Conservation (phyloP, 2,797 vertebrate genomes). For the Cryptoblepharus egeriae region DNA sequence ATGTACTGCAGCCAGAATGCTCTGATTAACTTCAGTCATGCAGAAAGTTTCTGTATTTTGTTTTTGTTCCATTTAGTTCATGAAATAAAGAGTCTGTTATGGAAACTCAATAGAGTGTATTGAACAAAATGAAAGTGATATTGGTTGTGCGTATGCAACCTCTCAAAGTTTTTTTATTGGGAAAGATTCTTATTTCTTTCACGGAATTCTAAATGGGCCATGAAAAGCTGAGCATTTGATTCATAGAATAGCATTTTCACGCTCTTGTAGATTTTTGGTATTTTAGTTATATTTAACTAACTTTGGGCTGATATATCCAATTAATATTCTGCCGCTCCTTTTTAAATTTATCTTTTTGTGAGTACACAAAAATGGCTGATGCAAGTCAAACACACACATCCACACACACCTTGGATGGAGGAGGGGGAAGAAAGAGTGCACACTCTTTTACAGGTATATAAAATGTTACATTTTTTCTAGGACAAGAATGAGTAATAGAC, state of each 20-base stretch:
- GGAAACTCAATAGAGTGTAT: background rate
- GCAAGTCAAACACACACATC: no score
- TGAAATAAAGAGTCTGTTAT: conserved; percentile 19
- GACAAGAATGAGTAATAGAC: background rate
- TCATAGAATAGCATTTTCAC: background rate
- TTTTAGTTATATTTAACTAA: background rate
- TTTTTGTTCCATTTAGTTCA: conserved; percentile 12
- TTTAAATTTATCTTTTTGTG: background rate
- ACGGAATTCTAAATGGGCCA: background rate
- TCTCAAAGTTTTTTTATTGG: background rate
- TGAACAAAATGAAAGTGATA: background rate
- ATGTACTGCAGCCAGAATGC: background rate
- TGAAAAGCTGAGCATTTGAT: conserved; percentile 3
- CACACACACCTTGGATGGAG: no score
- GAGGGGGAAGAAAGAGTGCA: no score
- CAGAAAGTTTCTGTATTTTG: background rate
- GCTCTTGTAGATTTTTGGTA: background rate
- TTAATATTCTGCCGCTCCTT: background rate
- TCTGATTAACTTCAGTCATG: background rate
- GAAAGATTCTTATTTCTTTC: background rate
- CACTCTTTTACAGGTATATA: background rate
- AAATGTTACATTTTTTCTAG: background rate
- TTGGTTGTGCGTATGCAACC: background rate
- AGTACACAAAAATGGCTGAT: background rate
- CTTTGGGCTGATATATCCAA: background rate